phyloP scores from a whole-genome alignment of 2,888 invertebrate genomes.

The Toxonevra muliebris region DNA sequence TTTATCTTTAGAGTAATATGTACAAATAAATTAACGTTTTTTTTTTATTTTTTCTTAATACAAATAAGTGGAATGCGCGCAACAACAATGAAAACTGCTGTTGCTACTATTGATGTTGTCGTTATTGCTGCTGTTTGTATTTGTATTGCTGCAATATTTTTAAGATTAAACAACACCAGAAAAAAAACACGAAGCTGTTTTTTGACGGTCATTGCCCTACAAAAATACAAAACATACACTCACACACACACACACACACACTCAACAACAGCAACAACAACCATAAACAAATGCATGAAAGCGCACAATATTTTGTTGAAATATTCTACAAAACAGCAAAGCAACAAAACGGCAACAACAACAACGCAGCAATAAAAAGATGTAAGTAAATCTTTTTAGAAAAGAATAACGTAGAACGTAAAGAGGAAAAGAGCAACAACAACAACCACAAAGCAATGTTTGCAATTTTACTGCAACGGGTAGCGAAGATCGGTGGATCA shows the following conservation, averaged over 20 bases:
- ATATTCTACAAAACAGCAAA: not conserved
- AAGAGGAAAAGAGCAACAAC: too few species aligned
- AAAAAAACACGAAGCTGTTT: slow-evolving; percentile 12
- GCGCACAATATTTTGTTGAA: not conserved
- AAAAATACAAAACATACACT: slow-evolving; percentile 14
- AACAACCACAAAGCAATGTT: too few species aligned
- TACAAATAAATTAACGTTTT: slow-evolving; percentile 21
- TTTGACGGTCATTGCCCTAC: slow-evolving; percentile 35
- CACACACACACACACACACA: not conserved
- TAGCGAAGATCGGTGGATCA: too few species aligned
- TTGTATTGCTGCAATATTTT: slow-evolving; percentile 15
- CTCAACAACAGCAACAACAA: slow-evolving; percentile 12
- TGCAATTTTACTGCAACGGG: too few species aligned
- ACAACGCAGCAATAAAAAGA: slow-evolving; percentile 35
- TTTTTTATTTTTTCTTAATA: slow-evolving; percentile 7
- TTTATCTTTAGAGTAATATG: slow-evolving; percentile 4
- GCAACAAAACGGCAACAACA: slow-evolving; percentile 37
- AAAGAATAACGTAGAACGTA: not conserved
- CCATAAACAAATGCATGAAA: slow-evolving; percentile 1
- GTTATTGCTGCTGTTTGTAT: slow-evolving; percentile 21
- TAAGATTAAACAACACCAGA: slow-evolving; percentile 15
- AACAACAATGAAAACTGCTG: slow-evolving; percentile 25
- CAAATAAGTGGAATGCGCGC: slow-evolving; percentile 5
- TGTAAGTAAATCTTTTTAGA: slow-evolving; percentile 11
- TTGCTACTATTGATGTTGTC: slow-evolving; percentile 16